Evolutionary conservation across 2,888 invertebrate genomes (phyloP), one percentile per base, ranked within the genome.

Genomic region (Eristalinus sepulchralis): DNA sequence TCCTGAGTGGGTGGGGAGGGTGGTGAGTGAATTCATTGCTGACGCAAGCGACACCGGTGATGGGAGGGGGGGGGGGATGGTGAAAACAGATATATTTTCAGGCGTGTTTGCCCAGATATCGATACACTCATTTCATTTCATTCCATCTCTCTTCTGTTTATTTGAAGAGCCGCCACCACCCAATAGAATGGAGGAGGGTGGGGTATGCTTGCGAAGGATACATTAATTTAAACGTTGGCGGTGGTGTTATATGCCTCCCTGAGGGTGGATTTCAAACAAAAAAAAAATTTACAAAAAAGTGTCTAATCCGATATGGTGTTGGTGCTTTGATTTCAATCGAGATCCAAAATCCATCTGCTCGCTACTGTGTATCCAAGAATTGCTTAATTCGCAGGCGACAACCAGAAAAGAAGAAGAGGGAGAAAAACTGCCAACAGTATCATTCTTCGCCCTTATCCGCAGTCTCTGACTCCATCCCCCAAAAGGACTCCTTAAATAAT

Each of bases 371-470:
- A 34, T 71, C 8, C 57, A 60, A 66, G 73, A 82, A 85, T 78
- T 82, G 84, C 84, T 85, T 85, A 77, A 85, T 81, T 81, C 76
- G 72, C 72, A 85, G 68, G 9, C 5, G 70, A 64, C 57, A 17
- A 64, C 39, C n/a, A n/a, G n/a, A n/a, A n/a, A n/a, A n/a, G n/a
- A n/a, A n/a, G n/a, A n/a, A n/a, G n/a, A n/a, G n/a, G n/a, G n/a
- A n/a, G n/a, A 75, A 55, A 31, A 70, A 31, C 66, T 39, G 53
- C 47, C n/a, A 60, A 53, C 77, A 68, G 68, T 39, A n/a, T 66
- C 59, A 20, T 33, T 70, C 57, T 47, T 47, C 17, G 17, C 3
- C 8, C 17, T 47, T 17, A 6, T 47, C 17, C 17, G 2, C 17
- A 17, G 1, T 8, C 1, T 47, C 17, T 17, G n/a, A 1, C 8